Conservation (phyloP, 1,140 invertebrate genomes). For the Meloidogyne hapla region DNA sequence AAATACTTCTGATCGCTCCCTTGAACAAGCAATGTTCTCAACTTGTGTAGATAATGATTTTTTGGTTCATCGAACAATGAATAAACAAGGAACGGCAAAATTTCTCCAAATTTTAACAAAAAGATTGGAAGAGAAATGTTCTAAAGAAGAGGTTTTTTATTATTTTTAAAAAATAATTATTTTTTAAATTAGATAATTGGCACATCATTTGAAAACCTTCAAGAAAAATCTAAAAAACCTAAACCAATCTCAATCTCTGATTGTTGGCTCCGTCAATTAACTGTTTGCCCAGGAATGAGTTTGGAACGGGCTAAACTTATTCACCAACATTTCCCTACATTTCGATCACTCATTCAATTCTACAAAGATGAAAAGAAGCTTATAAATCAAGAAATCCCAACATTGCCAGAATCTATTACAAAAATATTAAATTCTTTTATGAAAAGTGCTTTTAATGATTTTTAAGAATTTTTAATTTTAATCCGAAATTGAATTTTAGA, state of each 20-base stretch:
- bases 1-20: conserved; percentile 27
- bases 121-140: conserved; percentile 30
- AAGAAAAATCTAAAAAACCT: conserved; percentile 45
- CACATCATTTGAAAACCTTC: conserved; percentile 44
- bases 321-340: conserved; percentile 42
- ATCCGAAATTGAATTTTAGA: no score
- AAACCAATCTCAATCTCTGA: conserved; percentile 42
- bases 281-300: conserved; percentile 52
- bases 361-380: conserved; percentile 14
- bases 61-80: conserved; percentile 51
- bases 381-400: not conserved
- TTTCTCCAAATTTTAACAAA: conserved; percentile 46
- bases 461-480: no score
- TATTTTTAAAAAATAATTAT: not conserved
- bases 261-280: conserved; percentile 53
- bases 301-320: conserved; percentile 37
- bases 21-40: conserved; percentile 54
- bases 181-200: conserved; percentile 51
- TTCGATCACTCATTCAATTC: conserved; percentile 45
- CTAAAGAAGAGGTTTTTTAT: conserved; percentile 13
- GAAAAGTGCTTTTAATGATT: not conserved
- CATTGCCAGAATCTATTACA: not conserved
- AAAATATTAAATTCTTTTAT: not conserved
- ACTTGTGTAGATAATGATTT: conserved; percentile 47
- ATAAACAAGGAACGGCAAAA: conserved; percentile 47